Percentiles rank a stretch among this genome's conserved stretches.
Conservation (phyloP, 2,888 invertebrate genomes). For the Caenorhabditis sp. region DNA sequence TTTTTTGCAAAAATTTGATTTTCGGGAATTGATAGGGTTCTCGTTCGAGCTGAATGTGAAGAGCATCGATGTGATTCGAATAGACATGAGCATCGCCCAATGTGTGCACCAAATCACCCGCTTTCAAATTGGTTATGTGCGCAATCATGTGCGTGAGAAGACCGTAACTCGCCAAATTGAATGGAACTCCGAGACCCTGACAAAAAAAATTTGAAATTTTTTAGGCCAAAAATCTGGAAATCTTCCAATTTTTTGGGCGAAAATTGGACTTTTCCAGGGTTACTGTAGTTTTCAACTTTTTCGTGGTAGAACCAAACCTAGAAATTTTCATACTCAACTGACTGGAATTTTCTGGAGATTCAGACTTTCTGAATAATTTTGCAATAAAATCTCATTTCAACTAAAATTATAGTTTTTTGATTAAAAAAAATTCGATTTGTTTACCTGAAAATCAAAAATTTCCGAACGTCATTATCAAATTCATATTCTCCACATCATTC, state of each 20-base stretch:
- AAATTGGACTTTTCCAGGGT: no score
- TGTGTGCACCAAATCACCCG: constrained; percentile 91
- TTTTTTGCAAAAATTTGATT: constrained; percentile 79
- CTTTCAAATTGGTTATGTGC: constrained; percentile 87
- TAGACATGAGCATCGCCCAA: constrained; percentile 96
- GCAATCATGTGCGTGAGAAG: constrained; percentile 94
- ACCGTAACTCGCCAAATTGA: constrained; percentile 96
- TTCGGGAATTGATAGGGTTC: constrained; percentile 80
- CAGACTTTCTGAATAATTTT: no score
- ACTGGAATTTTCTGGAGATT: no score
- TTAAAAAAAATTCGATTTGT: neutral
- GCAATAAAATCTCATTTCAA: neutral
- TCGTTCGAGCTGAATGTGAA: constrained; percentile 80
- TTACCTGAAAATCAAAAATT: neutral
- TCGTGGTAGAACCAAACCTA: no score
- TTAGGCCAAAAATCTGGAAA: neutral
- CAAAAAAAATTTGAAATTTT: constrained; percentile 3
- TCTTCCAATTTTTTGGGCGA: neutral
- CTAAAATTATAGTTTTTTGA: neutral
- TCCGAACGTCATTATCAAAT: neutral
- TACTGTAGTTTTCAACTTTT: no score
- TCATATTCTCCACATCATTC: no score
- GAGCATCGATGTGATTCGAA: constrained; percentile 84
- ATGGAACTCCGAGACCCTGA: constrained; percentile 87
- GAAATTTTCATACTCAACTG: no score